A percentile compares a stretch with the other conserved stretches of the same genome.
phyloP scores from a whole-genome alignment of 2,888 invertebrate species.

The Hipparchia semele region DNA sequence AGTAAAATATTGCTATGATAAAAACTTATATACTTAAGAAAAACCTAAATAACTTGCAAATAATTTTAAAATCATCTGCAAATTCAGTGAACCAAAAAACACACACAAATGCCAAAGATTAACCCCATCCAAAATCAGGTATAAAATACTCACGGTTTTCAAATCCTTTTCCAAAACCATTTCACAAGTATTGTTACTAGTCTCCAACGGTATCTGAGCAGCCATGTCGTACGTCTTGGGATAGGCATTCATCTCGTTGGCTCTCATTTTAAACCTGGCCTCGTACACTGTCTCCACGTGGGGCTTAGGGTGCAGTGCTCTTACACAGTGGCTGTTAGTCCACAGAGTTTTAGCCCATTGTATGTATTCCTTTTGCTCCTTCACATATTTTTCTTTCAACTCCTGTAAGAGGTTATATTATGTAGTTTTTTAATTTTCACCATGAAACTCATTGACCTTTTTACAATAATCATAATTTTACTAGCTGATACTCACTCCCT shows the following conservation, averaged over 20 bases:
- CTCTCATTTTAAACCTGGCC: conserved; percentile 59
- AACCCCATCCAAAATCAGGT: too few relatives aligned
- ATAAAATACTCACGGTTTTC: conserved; percentile 55
- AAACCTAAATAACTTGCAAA: too few relatives aligned
- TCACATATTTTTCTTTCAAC: conserved; percentile 54
- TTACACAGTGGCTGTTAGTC: conserved; percentile 57
- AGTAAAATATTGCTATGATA: too few relatives aligned
- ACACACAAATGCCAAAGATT: too few relatives aligned
- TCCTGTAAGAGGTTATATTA: conserved; percentile 49
- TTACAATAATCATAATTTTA: too few relatives aligned
- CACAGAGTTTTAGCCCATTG: conserved; percentile 68
- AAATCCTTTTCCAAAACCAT: conserved; percentile 53
- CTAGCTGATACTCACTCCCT: too few relatives aligned
- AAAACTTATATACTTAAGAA: too few relatives aligned
- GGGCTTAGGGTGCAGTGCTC: conserved; percentile 64
- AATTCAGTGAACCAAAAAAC: too few relatives aligned
- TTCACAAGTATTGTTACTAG: conserved; percentile 45
- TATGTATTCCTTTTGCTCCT: conserved; percentile 65
- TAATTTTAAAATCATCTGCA: too few relatives aligned
- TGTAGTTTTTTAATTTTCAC: neutral
- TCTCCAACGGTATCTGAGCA: conserved; percentile 63
- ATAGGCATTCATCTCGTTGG: conserved; percentile 51
- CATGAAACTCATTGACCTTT: too few relatives aligned
- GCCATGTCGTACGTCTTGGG: conserved; percentile 58
- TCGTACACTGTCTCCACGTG: conserved; percentile 62